These are phyloP conservation scores for Toxotes lorentzi DNA, from an alignment of 2,797 vertebrate species.

Conservation along the genomic window DNA sequence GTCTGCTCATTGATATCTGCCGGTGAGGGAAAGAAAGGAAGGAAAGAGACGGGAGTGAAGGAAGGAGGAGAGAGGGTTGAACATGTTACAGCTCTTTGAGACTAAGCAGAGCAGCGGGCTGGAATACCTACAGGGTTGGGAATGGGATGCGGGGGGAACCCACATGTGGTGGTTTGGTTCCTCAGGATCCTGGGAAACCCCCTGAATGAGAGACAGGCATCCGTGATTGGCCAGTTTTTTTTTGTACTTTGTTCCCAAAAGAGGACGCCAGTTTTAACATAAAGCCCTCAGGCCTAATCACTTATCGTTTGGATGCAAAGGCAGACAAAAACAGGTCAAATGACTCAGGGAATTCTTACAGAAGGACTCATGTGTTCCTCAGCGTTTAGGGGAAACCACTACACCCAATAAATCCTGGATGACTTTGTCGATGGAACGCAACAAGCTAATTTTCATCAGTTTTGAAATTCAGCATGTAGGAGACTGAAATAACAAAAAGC, in stretches of 20 bases:
- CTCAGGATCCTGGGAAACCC: constrained; percentile 64
- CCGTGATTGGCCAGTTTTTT: constrained; percentile 34
- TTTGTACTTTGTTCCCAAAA: constrained; percentile 26
- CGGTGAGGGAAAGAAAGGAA: constrained; percentile 25
- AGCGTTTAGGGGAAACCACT: constrained; percentile 48
- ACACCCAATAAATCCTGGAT: constrained; percentile 58
- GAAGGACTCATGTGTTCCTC: constrained; percentile 61
- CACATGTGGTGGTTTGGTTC: constrained; percentile 71
- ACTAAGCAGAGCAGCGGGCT: constrained; percentile 77
- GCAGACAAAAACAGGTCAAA: constrained; percentile 44
- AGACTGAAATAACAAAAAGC: constrained; percentile 2
- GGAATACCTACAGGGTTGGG: constrained; percentile 66
- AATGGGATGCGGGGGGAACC: constrained; percentile 59
- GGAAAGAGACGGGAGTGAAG: constrained; percentile 6
- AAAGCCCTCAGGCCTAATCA: constrained; percentile 48
- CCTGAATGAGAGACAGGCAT: constrained; percentile 36
- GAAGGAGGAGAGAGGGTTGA: constrained; percentile 32
- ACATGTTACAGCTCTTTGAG: constrained; percentile 70
- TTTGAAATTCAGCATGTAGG: constrained; percentile 25
- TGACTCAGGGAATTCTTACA: constrained; percentile 70
- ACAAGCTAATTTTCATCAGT: constrained; percentile 60
- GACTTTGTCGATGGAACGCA: constrained; percentile 52
- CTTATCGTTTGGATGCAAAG: constrained; percentile 38
- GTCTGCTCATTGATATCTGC: constrained; percentile 67
- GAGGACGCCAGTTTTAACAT: constrained; percentile 31